Conservation (phyloP, 2,888 invertebrate species). For the Blomia tropicalis region DNA sequence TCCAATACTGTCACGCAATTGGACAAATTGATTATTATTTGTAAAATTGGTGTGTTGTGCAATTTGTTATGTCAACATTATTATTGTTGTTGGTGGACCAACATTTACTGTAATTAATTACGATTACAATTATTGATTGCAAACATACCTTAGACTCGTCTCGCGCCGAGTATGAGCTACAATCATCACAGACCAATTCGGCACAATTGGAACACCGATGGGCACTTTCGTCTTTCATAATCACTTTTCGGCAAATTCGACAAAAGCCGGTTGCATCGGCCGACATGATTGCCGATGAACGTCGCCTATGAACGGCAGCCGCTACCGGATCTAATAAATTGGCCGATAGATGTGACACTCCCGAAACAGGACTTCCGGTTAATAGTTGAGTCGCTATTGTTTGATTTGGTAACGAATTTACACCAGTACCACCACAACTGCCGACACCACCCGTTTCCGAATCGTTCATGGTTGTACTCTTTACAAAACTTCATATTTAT, state of each 20-base stretch:
- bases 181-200: slow-evolving; percentile 78
- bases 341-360: slow-evolving; percentile 3
- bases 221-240: slow-evolving; percentile 72
- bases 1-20: slow-evolving; percentile 21
- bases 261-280: slow-evolving; percentile 26
- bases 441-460: not conserved
- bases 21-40: not conserved
- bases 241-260: slow-evolving; percentile 52
- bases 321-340: slow-evolving; percentile 14
- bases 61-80: too few species aligned
- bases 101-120: too few species aligned
- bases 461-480: not conserved
- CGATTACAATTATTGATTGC: too few species aligned
- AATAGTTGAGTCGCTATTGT: not conserved
- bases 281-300: slow-evolving; percentile 12
- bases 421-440: not conserved
- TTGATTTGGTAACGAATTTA: not conserved
- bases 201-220: slow-evolving; percentile 76
- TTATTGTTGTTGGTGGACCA: too few species aligned
- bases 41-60: too few species aligned
- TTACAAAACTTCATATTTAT: not conserved
- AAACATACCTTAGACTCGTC: slow-evolving; percentile 61
- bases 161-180: slow-evolving; percentile 73
- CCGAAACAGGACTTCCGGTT: not conserved
- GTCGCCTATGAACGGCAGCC: slow-evolving; percentile 3